Conservation (phyloP, 1,140 invertebrate species). For the Gonatopus flavifemur region DNA sequence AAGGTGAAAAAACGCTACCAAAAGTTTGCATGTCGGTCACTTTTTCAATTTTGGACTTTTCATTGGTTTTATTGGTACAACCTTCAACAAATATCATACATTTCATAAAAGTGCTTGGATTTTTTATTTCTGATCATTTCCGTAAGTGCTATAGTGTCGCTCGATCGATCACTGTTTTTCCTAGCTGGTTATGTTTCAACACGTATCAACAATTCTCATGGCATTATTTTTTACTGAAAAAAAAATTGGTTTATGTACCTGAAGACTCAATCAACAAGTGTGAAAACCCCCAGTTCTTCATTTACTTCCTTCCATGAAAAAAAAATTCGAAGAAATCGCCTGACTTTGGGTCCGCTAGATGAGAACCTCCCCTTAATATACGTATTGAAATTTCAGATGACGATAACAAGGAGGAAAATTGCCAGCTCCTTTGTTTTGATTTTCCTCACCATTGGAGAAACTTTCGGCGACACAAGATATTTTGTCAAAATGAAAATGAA, state of each 20-base stretch:
- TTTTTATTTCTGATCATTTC: too few species aligned
- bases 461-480: slow-evolving; percentile 30
- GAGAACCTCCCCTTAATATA: neutral
- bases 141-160: too few species aligned
- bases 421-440: slow-evolving; percentile 34
- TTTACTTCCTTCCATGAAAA: neutral
- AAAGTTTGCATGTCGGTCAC: too few species aligned
- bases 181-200: too few species aligned
- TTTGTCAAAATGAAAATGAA: slow-evolving; percentile 30
- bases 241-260: neutral
- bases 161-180: too few species aligned
- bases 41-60: too few species aligned
- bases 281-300: neutral
- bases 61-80: too few species aligned
- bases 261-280: neutral
- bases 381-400: slow-evolving; percentile 36
- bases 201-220: neutral
- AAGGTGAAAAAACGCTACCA: too few species aligned
- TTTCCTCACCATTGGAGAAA: slow-evolving; percentile 18
- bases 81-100: too few species aligned
- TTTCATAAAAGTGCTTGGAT: too few species aligned
- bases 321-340: too few species aligned
- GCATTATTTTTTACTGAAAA: neutral
- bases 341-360: too few species aligned
- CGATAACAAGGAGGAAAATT: slow-evolving; percentile 32